Conservation (phyloP, 1,140 invertebrate genomes). For the Caenorhabditis briggsae region DNA sequence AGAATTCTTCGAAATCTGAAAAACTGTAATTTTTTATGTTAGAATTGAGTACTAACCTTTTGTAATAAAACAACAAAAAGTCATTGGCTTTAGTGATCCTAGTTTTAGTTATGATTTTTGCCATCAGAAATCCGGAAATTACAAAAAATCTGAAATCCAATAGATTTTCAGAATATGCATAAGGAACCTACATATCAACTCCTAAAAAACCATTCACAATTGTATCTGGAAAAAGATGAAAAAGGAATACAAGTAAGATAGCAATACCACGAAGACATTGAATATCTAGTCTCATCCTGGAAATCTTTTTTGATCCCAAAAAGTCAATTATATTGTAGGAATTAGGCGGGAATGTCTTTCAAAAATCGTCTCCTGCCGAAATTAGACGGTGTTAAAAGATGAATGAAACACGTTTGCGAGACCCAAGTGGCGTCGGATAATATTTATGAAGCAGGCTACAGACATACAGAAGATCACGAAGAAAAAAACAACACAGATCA, state of each 20-base stretch:
- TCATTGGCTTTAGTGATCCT: neutral
- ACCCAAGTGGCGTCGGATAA: no score
- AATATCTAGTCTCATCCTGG: conserved; percentile 12
- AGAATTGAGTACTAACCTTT: neutral
- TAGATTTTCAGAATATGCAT: neutral
- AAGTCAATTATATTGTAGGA: no score
- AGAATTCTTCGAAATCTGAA: conserved; percentile 52
- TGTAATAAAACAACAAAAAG: conserved; percentile 17
- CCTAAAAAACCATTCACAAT: conserved; percentile 47
- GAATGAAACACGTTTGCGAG: no score
- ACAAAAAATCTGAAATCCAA: conserved; percentile 51
- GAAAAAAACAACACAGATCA: no score
- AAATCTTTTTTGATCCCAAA: neutral
- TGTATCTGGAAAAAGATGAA: conserved; percentile 17
- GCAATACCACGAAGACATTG: conserved; percentile 52
- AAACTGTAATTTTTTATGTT: neutral
- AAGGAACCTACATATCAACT: conserved; percentile 41
- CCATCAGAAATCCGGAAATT: conserved; percentile 56
- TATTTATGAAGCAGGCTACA: no score
- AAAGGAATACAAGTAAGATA: conserved; percentile 24
- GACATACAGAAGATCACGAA: no score
- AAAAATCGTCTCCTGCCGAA: no score
- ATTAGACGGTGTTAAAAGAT: no score
- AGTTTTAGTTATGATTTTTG: neutral
- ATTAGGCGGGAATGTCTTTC: no score